Conservation (phyloP, 2,113 vertebrate species). For the Pelodiscus sinensis region DNA sequence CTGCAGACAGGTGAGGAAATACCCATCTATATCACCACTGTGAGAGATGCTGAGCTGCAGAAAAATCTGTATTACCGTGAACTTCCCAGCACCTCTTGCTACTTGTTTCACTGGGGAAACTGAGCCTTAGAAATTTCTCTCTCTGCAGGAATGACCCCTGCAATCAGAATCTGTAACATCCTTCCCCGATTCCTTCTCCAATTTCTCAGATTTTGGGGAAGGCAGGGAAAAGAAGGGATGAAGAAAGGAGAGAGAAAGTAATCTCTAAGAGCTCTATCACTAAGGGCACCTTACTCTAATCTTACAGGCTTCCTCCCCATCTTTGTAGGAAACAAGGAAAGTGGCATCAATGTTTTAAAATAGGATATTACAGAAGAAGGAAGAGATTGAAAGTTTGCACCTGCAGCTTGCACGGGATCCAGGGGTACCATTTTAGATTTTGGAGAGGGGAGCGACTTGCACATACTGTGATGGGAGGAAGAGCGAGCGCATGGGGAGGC, state of each 20-base stretch:
- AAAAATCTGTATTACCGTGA: constrained; percentile 38
- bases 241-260: background rate
- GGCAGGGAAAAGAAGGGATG: background rate
- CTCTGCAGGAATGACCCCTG: constrained; percentile 46
- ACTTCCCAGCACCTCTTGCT: constrained; percentile 28
- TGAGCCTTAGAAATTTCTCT: background rate
- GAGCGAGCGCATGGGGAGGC: too few relatives aligned
- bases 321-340: background rate
- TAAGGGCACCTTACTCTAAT: background rate
- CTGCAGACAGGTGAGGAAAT: background rate
- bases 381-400: background rate
- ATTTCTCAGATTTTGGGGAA: background rate
- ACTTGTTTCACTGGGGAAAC: background rate
- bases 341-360: background rate
- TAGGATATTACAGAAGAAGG: background rate
- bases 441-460: too few relatives aligned
- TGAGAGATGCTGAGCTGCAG: constrained; percentile 15
- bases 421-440: too few relatives aligned
- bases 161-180: constrained; percentile 7
- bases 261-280: background rate
- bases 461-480: too few relatives aligned
- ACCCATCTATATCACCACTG: background rate
- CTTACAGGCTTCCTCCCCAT: background rate
- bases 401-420: background rate
- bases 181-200: background rate